Conservation (phyloP, 2,113 vertebrate genomes). For the Spea bombifrons region DNA sequence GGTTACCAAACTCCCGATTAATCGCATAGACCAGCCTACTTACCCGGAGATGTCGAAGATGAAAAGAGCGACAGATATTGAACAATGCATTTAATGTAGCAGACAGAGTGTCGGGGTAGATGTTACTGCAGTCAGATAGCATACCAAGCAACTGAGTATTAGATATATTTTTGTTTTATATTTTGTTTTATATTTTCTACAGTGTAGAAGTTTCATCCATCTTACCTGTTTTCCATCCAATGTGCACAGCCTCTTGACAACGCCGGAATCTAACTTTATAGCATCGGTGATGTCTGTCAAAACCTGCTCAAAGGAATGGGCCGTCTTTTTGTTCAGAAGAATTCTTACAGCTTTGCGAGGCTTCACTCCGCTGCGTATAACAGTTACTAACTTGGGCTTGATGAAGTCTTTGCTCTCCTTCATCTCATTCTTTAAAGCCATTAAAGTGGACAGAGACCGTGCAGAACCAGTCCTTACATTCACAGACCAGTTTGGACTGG, state of each 20-base stretch:
- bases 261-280: conserved; percentile 94
- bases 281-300: conserved; percentile 95
- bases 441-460: conserved; percentile 74
- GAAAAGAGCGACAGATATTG: no score
- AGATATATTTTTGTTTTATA: no score
- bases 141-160: no score
- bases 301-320: conserved; percentile 96
- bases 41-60: no score
- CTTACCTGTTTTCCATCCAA: conserved; percentile 95
- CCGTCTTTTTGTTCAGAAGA: conserved; percentile 97
- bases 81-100: no score
- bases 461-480: conserved; percentile 76
- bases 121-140: no score
- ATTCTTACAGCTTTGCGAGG: conserved; percentile 94
- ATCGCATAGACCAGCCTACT: no score
- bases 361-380: conserved; percentile 93
- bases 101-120: no score
- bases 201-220: neutral
- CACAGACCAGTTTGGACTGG: conserved; percentile 96
- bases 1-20: no score
- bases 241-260: conserved; percentile 91
- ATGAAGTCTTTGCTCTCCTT: conserved; percentile 92
- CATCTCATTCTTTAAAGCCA: conserved; percentile 71
- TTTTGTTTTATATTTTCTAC: no score
- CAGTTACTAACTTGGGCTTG: conserved; percentile 94